A percentile compares a stretch with the other conserved stretches of the same genome.
Evolutionary conservation across 2,888 invertebrate species (phyloP).

Genomic region (Rambutsinella grinnellia): DNA sequence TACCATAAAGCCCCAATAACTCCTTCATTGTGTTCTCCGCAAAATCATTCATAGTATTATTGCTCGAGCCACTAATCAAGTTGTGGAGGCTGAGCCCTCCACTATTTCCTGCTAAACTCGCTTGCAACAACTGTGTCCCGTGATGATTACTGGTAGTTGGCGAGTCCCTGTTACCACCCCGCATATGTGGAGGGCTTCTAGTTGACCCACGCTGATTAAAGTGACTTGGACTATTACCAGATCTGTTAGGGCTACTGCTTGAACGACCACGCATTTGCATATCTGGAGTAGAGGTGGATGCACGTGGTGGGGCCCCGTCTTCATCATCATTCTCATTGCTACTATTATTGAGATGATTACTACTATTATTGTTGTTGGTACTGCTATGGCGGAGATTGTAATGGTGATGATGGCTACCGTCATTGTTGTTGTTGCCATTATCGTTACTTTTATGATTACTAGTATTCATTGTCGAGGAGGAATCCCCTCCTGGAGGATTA

Average conservation of each 20-base stretch:
- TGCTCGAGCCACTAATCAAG: conserved; percentile 18
- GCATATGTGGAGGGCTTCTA: not conserved
- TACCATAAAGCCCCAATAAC: conserved; percentile 64
- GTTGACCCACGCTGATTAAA: conserved; percentile 26
- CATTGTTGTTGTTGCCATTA: conserved; percentile 28
- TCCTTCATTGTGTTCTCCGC: conserved; percentile 65
- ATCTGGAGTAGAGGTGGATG: conserved; percentile 25
- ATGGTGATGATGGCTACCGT: conserved; percentile 27
- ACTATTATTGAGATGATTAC: conserved; percentile 40
- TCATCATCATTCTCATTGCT: conserved; percentile 33
- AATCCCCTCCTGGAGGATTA: conserved; percentile 35
- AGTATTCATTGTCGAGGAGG: conserved; percentile 12
- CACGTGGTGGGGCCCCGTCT: conserved; percentile 8
- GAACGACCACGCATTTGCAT: conserved; percentile 21
- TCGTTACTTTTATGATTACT: conserved; percentile 17
- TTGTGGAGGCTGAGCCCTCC: conserved; percentile 28
- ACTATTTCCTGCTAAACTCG: conserved; percentile 26
- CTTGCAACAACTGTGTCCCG: conserved; percentile 26
- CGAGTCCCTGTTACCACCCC: not conserved
- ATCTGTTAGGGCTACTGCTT: conserved; percentile 29
- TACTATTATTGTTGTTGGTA: conserved; percentile 38
- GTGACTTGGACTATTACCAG: conserved; percentile 33
- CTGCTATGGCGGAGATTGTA: conserved; percentile 47
- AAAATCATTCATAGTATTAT: conserved; percentile 60
- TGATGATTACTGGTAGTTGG: conserved; percentile 21